Base-by-base conservation (phyloP, 2,113 vertebrate species). In the rabbit (Oryctolagus cuniculus) region DNA sequence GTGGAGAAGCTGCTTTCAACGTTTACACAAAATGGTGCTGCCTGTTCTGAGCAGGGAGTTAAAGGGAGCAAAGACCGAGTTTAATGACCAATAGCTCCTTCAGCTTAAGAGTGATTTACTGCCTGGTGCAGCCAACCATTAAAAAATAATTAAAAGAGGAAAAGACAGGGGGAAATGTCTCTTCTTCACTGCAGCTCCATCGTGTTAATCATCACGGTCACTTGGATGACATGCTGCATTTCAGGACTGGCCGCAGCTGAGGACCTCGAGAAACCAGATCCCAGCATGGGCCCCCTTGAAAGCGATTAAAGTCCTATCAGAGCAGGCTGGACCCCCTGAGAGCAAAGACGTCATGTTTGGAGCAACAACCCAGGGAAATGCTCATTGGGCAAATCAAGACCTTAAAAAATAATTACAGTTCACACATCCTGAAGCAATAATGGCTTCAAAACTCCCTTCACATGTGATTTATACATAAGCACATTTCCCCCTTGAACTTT, bases 341-440 rank as follows among this genome's bases (percentile, higher is more conserved):
- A 72, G 97, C 88, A 95, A 92, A 97, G 96, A 97, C 78, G 92
- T 97, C 97, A 97, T 96, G 63, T 90, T 84, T 82, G 44, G 92
- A 96, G 93, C 96, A 93, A 95, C 64, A 93, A 92, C 69, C 25
- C 78, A 5, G 75, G 86, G 90, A 96, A 97, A 96, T 91, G 70
- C 93, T 96, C 97, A 79, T 86, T 90, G 97, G 93, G 93, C 93
- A 92, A 96, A 97, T 95, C 93, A 96, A 90, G 89, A 77, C 90
- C 89, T 97, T 92, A 96, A 95, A 96, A 97, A 96, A 96, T 95
- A 96, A 96, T 97, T 97, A 96, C 0, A 21, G 95, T 92, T 96
- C 75, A 92, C 96, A 97, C 94, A 96, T 97, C 95, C 96, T 97
- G 97, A 96, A 96, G 75, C 70, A 97, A 97, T 96, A 97, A 96